Evolutionary conservation across 2,113 vertebrate species (phyloP).

Genomic region (Corynorhinus townsendii): DNA sequence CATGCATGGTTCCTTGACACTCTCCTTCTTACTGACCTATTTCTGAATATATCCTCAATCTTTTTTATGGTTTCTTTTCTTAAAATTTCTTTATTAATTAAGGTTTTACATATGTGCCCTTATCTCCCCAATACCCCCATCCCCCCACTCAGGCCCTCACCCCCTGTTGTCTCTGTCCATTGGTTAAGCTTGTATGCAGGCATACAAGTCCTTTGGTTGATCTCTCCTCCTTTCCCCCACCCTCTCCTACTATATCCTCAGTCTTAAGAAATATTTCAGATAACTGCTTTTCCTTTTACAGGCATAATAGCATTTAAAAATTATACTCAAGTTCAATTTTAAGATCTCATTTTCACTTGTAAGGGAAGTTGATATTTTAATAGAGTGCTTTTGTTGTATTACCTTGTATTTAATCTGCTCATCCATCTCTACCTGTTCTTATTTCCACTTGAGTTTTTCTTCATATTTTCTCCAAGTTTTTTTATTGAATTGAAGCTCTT

Average conservation of each 20-base stretch:
- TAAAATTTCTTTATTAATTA: too few species aligned
- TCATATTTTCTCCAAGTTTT: not conserved
- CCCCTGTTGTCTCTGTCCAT: too few species aligned
- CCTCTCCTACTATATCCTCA: conserved; percentile 25
- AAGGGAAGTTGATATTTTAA: conserved; percentile 38
- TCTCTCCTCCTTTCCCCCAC: too few species aligned
- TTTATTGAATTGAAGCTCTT: not conserved
- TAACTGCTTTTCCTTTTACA: conserved; percentile 60
- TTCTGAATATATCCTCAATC: conserved; percentile 61
- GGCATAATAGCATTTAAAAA: conserved; percentile 39
- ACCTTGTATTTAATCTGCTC: conserved; percentile 43
- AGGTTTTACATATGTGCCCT: too few species aligned
- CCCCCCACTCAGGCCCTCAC: too few species aligned
- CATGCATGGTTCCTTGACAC: not conserved
- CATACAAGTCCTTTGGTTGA: too few species aligned
- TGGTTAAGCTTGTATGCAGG: too few species aligned
- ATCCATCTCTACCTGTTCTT: not conserved
- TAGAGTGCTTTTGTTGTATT: conserved; percentile 63
- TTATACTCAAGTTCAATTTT: conserved; percentile 57
- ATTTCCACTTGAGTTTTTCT: not conserved
- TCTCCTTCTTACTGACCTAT: not conserved
- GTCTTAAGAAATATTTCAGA: conserved; percentile 67
- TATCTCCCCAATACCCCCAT: too few species aligned
- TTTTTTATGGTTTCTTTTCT: conserved; percentile 1
- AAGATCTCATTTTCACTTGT: conserved; percentile 48